phyloP scores from a whole-genome alignment of 2,797 vertebrate species.

The Hydrocynus forskahlii region DNA sequence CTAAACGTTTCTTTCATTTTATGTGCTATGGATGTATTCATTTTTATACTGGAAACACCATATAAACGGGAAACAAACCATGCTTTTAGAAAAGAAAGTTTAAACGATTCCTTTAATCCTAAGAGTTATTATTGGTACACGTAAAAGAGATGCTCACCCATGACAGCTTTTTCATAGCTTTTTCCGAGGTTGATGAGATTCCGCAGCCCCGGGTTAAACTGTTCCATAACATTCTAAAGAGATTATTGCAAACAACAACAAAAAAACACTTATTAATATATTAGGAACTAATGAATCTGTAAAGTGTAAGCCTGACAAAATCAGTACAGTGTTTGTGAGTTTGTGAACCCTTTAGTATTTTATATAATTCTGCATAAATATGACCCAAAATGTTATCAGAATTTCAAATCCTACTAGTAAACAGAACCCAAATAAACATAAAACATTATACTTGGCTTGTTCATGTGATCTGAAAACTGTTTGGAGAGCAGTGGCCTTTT shows the following conservation, averaged over 20 bases:
- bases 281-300: constrained; percentile 21
- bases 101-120: neutral
- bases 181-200: constrained; percentile 97
- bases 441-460: too few species aligned
- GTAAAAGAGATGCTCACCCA: constrained; percentile 80
- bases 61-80: neutral
- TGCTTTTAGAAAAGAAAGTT: neutral
- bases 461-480: too few species aligned
- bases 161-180: constrained; percentile 96
- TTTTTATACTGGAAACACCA: neutral
- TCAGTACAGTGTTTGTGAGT: constrained; percentile 1
- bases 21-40: neutral
- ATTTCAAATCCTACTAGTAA: too few species aligned
- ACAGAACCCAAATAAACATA: too few species aligned
- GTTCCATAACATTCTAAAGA: constrained; percentile 95
- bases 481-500: too few species aligned
- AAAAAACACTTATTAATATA: constrained; percentile 19
- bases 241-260: constrained; percentile 26
- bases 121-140: constrained; percentile 1
- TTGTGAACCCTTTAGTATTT: too few species aligned
- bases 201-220: constrained; percentile 96
- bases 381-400: too few species aligned
- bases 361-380: too few species aligned
- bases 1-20: neutral
- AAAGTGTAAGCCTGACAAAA: constrained; percentile 29